Conservation (phyloP, 2,797 vertebrate genomes). For the Brachymystax lenok region DNA sequence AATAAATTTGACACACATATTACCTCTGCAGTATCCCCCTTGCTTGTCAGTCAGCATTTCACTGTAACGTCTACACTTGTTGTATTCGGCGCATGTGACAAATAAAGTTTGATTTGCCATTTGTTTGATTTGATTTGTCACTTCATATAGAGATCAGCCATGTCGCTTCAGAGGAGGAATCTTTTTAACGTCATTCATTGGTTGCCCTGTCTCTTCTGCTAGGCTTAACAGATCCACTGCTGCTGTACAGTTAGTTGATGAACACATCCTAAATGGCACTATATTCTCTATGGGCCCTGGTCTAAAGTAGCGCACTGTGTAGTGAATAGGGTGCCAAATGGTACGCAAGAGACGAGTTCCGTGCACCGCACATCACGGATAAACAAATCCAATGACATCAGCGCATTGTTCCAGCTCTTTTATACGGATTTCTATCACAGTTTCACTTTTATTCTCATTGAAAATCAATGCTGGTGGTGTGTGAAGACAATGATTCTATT, state of each 20-base stretch:
- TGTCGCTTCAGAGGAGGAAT: constrained; percentile 22
- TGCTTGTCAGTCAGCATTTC: neutral
- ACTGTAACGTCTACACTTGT: too few species aligned
- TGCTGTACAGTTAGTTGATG: neutral
- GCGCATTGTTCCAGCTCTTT: neutral
- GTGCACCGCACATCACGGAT: constrained; percentile 20
- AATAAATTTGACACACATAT: constrained; percentile 51
- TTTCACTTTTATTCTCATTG: neutral
- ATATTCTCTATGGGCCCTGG: neutral
- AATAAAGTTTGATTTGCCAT: too few species aligned
- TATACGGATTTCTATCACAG: neutral
- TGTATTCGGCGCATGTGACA: too few species aligned
- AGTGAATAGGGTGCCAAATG: neutral
- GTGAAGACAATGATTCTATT: constrained; percentile 51
- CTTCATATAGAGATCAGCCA: constrained; percentile 47
- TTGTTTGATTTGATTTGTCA: constrained; percentile 21
- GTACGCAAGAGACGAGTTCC: neutral
- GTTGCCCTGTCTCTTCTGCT: constrained; percentile 35
- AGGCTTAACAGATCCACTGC: constrained; percentile 24
- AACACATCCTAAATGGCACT: neutral
- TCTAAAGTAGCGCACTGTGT: neutral
- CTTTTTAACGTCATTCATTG: constrained; percentile 46
- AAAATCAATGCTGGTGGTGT: neutral
- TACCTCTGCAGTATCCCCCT: constrained; percentile 47
- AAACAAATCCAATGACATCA: neutral